These are phyloP conservation scores for Eulemur rubriventer DNA, from an alignment of 2,797 vertebrate genomes.

Conservation along the genomic window DNA sequence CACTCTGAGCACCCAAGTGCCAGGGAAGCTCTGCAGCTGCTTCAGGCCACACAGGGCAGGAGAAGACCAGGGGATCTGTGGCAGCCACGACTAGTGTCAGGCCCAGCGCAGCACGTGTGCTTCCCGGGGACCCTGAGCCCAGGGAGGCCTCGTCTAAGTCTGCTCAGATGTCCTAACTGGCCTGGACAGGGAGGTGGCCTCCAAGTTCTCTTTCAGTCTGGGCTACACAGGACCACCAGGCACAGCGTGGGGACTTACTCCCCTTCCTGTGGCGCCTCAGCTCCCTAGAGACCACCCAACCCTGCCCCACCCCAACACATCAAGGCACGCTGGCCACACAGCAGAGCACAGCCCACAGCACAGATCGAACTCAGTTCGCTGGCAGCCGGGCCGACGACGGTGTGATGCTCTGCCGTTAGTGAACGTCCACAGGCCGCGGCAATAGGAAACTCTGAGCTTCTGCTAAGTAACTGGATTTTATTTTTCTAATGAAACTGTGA, in stretches of 20 bases:
- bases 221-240: background rate
- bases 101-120: rapidly evolving
- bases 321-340: background rate
- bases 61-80: rapidly evolving
- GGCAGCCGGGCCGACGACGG: background rate
- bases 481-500: background rate
- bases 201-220: background rate
- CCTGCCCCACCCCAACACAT: background rate
- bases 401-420: background rate
- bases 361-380: rapidly evolving
- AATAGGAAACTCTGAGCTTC: background rate
- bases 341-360: background rate
- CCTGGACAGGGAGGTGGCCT: background rate
- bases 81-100: background rate
- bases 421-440: background rate
- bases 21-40: background rate
- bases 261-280: background rate
- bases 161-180: background rate
- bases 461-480: background rate
- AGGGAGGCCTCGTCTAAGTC: background rate
- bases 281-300: background rate
- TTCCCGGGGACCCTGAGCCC: background rate
- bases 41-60: background rate
- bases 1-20: background rate
- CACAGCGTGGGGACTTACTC: background rate